These are phyloP conservation scores for Mythimna impura DNA, from an alignment of 2,888 invertebrate genomes.

Conservation along the genomic window DNA sequence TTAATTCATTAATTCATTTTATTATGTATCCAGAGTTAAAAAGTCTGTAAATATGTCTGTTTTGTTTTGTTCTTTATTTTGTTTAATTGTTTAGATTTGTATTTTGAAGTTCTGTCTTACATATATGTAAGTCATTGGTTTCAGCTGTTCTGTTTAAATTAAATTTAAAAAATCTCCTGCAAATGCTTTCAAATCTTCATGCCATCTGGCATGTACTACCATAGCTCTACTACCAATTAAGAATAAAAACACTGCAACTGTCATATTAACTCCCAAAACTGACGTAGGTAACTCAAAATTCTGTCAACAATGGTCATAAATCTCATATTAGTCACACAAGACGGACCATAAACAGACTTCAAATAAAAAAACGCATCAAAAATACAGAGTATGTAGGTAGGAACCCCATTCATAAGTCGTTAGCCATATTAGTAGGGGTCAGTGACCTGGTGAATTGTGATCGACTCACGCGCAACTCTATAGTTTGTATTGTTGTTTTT, in stretches of 20 bases:
- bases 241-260: background rate
- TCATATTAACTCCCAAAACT: background rate
- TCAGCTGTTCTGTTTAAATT: too few relatives aligned
- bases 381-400: conserved; percentile 68
- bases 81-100: too few relatives aligned
- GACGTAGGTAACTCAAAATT: background rate
- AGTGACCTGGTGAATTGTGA: conserved; percentile 78
- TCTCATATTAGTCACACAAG: conserved; percentile 38
- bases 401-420: conserved; percentile 76
- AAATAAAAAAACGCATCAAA: conserved; percentile 57
- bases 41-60: too few relatives aligned
- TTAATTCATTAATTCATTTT: too few relatives aligned
- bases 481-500: conserved; percentile 53
- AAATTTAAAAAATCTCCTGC: background rate
- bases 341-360: conserved; percentile 28
- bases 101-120: too few relatives aligned
- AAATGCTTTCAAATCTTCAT: too few relatives aligned
- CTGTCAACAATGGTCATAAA: conserved; percentile 32
- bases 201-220: too few relatives aligned
- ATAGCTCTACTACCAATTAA: background rate
- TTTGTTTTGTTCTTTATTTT: too few relatives aligned
- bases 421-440: conserved; percentile 72
- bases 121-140: too few relatives aligned
- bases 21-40: too few relatives aligned
- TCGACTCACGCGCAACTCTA: conserved; percentile 70